A percentile compares a stretch with the other conserved stretches of the same genome.
phyloP scores from a whole-genome alignment of 2,888 invertebrate genomes.

The Ophioninae sp. region DNA sequence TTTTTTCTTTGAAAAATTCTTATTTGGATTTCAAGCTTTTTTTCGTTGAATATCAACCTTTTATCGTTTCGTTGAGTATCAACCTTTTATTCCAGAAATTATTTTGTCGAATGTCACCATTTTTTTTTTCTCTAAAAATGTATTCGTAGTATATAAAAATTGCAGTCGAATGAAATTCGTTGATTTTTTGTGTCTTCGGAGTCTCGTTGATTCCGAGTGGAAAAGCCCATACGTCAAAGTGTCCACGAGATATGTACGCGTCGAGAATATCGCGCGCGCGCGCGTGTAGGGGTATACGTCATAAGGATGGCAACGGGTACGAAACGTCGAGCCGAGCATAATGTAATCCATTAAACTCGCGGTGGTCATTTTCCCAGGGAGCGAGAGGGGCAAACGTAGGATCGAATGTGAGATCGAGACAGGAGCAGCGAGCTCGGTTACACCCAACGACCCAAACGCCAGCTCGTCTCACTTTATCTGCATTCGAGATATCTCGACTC shows the following conservation, averaged over 20 bases:
- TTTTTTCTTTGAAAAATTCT: background rate
- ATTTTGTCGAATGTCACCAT: no score
- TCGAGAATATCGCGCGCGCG: background rate
- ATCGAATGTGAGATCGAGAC: slow-evolving; percentile 46
- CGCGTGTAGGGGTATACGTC: slow-evolving; percentile 7
- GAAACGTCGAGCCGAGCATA: slow-evolving; percentile 60
- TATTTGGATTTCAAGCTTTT: background rate
- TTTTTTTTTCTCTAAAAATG: no score
- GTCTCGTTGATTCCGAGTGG: slow-evolving; percentile 2
- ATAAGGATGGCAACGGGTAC: slow-evolving; percentile 42
- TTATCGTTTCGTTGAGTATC: background rate
- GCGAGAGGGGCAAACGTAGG: slow-evolving; percentile 50
- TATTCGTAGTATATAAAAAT: no score
- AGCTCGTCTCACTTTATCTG: slow-evolving; percentile 63
- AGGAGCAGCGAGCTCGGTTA: slow-evolving; percentile 54
- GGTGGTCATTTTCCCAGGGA: slow-evolving; percentile 49
- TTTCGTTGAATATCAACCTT: background rate
- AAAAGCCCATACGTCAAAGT: slow-evolving; percentile 24
- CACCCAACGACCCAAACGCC: slow-evolving; percentile 57
- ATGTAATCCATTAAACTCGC: slow-evolving; percentile 67
- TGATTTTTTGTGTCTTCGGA: background rate
- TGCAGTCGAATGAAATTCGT: no score
- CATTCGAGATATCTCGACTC: slow-evolving; percentile 59
- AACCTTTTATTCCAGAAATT: no score
- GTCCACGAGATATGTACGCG: background rate